A percentile compares a stretch with the other conserved stretches of the same genome.
These are phyloP conservation scores for Metopolophium dirhodum DNA, from an alignment of 1,140 invertebrate genomes.

Conservation along the genomic window DNA sequence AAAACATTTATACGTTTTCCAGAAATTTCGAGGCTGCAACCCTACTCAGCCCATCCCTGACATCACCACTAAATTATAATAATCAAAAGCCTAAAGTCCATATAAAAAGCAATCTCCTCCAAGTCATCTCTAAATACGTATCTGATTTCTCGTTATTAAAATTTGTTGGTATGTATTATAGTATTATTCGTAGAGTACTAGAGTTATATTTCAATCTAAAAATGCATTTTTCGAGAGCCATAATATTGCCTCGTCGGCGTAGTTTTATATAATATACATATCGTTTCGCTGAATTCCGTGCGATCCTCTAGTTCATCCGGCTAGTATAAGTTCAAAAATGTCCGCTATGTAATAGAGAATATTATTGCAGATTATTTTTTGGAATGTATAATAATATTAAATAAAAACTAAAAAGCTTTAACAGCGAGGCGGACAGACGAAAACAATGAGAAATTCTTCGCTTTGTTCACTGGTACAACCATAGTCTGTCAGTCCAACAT, in stretches of 20 bases:
- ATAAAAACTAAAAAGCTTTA: conserved; percentile 4
- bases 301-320: neutral
- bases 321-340: neutral
- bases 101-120: neutral
- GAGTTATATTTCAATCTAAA: neutral
- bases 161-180: neutral
- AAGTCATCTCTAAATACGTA: neutral
- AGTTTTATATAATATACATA: neutral
- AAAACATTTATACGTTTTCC: too few relatives aligned
- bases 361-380: neutral
- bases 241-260: neutral
- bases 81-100: neutral
- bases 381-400: neutral
- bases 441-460: conserved; percentile 40
- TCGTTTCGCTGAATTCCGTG: neutral
- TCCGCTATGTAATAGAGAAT: neutral
- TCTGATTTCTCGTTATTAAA: neutral
- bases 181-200: neutral
- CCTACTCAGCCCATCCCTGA: too few relatives aligned
- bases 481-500: neutral
- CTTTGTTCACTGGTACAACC: neutral
- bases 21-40: too few relatives aligned
- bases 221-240: neutral
- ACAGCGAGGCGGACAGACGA: neutral
- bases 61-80: neutral